Evolutionary conservation across 1,140 invertebrate genomes (phyloP), one percentile per base, ranked within the genome.

Genomic region (Drosophila equinoxialis): DNA sequence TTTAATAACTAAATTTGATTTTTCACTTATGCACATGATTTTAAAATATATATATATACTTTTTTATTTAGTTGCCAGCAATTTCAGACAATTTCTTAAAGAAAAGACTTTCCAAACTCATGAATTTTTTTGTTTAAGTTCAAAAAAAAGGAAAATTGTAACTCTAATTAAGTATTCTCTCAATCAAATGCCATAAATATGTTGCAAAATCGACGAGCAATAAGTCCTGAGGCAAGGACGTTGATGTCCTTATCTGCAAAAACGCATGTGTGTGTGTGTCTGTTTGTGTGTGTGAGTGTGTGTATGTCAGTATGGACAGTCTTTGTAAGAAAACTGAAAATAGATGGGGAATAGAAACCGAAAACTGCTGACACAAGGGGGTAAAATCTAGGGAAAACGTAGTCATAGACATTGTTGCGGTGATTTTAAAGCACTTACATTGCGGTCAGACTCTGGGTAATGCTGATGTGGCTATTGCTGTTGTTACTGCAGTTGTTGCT

Each of bases 361-460:
- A 51, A 51, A 51, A 51, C 17, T 51, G 45, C 45, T 51, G 45
- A 51, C 45, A 51, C 20, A 39, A 13, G 37, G 37, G 37, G 45
- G 17, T 2, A 23, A 11, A 23, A 51, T 51, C 45, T 13, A 58
- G 55, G 37, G 33, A 58, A 55, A 41, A 51, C n/a, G 37, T 30
- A 14, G 55, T 33, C 65, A 57, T 58, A 55, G 65, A 30, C 57
- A 41, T 51, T 51, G 65, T 76, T 82, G 79, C 83, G 77, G 81
- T 81, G 70, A 84, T 84, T 71, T 42, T 66, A 41, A 59, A 81
- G 81, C 77, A 74, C 63, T 85, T 84, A 70, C 39, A 65, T 67
- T 86, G 77, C 70, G 77, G 77, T 77, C 62, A 14, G 60, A 45
- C 48, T 6, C 66, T 68, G 35, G 37, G 30, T 30, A 30, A 30